phyloP scores from a whole-genome alignment of 2,888 invertebrate genomes.

The Thereva nobilitata region DNA sequence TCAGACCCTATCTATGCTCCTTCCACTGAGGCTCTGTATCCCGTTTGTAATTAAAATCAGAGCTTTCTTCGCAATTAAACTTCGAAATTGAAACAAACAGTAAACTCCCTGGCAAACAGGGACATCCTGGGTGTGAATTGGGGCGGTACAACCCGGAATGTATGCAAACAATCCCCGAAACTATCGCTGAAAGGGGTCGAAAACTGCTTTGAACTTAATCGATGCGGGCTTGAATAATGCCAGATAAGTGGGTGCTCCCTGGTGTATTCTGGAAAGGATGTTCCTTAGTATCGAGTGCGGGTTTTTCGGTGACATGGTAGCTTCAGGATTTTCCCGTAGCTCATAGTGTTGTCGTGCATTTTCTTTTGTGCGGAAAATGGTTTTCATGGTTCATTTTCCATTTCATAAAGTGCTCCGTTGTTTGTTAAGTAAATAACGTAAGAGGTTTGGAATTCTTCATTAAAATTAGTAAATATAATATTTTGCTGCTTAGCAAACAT shows the following conservation, averaged over 20 bases:
- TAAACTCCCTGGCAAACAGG: slow-evolving; percentile 20
- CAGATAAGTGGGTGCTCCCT: slow-evolving; percentile 17
- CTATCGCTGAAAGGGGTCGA: slow-evolving; percentile 4
- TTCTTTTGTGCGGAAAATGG: no score
- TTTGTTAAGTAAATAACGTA: no score
- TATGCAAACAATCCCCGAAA: slow-evolving; percentile 6
- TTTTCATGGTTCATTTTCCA: no score
- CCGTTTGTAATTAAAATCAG: slow-evolving; percentile 26
- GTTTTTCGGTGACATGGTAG: no score
- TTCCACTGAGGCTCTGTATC: background rate
- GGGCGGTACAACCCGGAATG: slow-evolving; percentile 1
- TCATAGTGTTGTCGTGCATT: no score
- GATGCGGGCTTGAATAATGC: slow-evolving; percentile 28
- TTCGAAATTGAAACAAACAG: slow-evolving; percentile 32
- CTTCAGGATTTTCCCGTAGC: no score
- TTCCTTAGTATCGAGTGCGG: no score
- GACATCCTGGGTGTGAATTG: slow-evolving; percentile 25
- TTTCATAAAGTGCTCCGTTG: no score
- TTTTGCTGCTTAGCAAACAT: no score
- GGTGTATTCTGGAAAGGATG: no score
- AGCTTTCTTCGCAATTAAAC: slow-evolving; percentile 32
- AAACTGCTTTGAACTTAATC: slow-evolving; percentile 29
- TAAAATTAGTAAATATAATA: no score
- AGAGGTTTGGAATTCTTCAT: no score
- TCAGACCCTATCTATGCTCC: background rate